These are phyloP conservation scores for Petrophora chlorosata DNA, from an alignment of 2,888 invertebrate genomes.

Conservation along the genomic window DNA sequence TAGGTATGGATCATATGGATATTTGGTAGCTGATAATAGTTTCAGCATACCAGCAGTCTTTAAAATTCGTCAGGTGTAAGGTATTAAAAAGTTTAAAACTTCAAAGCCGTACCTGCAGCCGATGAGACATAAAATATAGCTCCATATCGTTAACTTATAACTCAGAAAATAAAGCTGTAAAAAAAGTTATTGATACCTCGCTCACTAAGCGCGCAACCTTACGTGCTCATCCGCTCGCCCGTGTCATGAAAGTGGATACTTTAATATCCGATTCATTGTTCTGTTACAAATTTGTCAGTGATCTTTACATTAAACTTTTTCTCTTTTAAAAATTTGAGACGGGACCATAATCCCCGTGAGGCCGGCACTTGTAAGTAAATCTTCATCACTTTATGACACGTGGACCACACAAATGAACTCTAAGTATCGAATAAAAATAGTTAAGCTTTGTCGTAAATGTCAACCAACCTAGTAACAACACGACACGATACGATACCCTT, in stretches of 20 bases:
- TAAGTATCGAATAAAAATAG: slow-evolving; percentile 40
- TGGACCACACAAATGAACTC: slow-evolving; percentile 76
- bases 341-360: slow-evolving; percentile 76
- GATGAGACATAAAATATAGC: no score
- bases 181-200: slow-evolving; percentile 31
- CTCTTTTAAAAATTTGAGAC: slow-evolving; percentile 75
- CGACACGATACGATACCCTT: slow-evolving; percentile 23
- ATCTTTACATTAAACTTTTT: slow-evolving; percentile 82
- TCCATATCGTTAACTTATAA: no score
- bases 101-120: no score
- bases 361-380: slow-evolving; percentile 70
- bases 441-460: slow-evolving; percentile 19
- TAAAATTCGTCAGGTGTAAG: no score
- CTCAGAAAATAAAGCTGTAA: no score
- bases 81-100: no score
- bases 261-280: slow-evolving; percentile 83
- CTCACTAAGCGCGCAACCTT: slow-evolving; percentile 54
- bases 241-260: slow-evolving; percentile 81
- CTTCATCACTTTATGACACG: slow-evolving; percentile 63
- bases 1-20: no score
- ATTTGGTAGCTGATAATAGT: no score
- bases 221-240: slow-evolving; percentile 73
- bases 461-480: slow-evolving; percentile 21
- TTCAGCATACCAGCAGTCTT: no score
- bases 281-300: slow-evolving; percentile 84